These are phyloP conservation scores for Alexandromys fortis DNA, from an alignment of 2,113 vertebrate species.

Conservation along the genomic window DNA sequence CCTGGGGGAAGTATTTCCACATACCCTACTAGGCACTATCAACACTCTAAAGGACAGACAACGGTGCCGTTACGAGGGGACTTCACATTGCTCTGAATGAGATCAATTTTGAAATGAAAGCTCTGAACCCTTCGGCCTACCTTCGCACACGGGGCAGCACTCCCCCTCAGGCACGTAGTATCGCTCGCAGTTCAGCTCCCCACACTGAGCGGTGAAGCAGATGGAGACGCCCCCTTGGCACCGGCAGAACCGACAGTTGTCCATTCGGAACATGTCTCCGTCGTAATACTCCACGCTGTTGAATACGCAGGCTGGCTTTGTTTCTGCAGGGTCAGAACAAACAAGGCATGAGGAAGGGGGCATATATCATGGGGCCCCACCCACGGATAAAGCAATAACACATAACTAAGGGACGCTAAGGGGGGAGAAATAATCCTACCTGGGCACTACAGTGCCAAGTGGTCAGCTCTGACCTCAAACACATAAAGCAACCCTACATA, in stretches of 20 bases:
- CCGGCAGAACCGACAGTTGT: constrained; percentile 92
- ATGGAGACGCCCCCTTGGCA: constrained; percentile 93
- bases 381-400: background rate
- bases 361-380: background rate
- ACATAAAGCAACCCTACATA: no score
- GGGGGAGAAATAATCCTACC: background rate
- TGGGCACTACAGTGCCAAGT: background rate
- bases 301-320: constrained; percentile 91
- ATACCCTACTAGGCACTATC: background rate
- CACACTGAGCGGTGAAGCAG: constrained; percentile 93
- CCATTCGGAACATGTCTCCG: constrained; percentile 94
- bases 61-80: background rate
- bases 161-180: constrained; percentile 93
- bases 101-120: background rate
- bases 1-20: background rate
- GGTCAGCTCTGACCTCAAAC: background rate
- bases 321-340: constrained; percentile 85
- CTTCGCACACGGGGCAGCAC: constrained; percentile 95
- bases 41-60: background rate
- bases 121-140: constrained; percentile 73
- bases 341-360: background rate
- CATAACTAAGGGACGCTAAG: background rate
- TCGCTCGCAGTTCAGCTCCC: constrained; percentile 90
- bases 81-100: background rate
- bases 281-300: constrained; percentile 91